Percentiles rank a stretch among this genome's conserved stretches.
These are phyloP conservation scores for Rhinichthys klamathensis DNA, from an alignment of 2,113 vertebrate species.

Conservation along the genomic window DNA sequence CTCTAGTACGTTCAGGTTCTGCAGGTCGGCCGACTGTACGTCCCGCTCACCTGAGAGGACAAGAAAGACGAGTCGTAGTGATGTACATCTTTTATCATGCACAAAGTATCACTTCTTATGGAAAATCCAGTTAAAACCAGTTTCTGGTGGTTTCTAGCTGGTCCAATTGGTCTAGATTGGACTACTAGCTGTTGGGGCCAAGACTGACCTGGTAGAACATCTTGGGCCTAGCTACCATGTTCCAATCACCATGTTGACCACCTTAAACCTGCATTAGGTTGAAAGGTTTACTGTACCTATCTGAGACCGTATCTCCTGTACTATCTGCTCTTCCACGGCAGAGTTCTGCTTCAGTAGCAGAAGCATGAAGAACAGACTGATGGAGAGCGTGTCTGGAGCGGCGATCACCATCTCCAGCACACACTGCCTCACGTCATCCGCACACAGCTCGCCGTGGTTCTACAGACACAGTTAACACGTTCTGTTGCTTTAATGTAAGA, in stretches of 20 bases:
- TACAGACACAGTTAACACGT: conserved; percentile 56
- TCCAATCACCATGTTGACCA: background rate
- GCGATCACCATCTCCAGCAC: conserved; percentile 95
- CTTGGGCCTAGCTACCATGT: background rate
- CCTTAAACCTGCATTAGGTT: background rate
- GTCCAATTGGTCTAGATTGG: background rate
- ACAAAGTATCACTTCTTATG: background rate
- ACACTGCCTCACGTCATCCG: conserved; percentile 90
- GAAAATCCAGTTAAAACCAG: background rate
- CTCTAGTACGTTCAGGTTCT: conserved; percentile 82
- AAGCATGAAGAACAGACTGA: conserved; percentile 93
- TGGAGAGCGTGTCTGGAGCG: conserved; percentile 92
- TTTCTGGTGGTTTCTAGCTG: background rate
- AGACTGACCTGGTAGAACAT: background rate
- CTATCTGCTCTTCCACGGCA: conserved; percentile 81
- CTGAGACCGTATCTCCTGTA: conserved; percentile 84
- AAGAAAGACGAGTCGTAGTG: background rate
- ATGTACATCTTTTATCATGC: background rate
- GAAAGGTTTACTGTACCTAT: conserved; percentile 68
- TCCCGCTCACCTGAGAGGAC: conserved; percentile 78
- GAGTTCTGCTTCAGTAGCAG: conserved; percentile 89
- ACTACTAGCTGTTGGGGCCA: background rate
- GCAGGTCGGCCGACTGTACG: conserved; percentile 77
- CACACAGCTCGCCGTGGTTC: conserved; percentile 88
- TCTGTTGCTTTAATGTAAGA: background rate